These are phyloP conservation scores for Aulostomus chinensis DNA, from an alignment of 2,797 vertebrate genomes.

Conservation along the genomic window DNA sequence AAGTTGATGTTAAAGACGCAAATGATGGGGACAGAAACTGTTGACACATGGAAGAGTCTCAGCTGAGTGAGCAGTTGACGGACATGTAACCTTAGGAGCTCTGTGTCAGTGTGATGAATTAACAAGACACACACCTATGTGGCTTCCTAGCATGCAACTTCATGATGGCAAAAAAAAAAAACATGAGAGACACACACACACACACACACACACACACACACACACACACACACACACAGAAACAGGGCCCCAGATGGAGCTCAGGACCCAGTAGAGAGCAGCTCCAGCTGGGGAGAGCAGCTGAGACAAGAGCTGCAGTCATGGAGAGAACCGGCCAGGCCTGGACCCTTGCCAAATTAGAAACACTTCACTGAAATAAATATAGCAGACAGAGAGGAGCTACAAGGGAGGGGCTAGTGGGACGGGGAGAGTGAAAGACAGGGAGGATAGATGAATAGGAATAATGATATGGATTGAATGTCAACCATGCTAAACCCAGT, in stretches of 20 bases:
- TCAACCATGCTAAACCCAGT: slow-evolving; percentile 57
- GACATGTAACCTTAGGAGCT: slow-evolving; percentile 52
- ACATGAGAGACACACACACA: no score
- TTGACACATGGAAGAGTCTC: slow-evolving; percentile 48
- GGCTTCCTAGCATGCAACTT: slow-evolving; percentile 41
- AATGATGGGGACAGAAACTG: slow-evolving; percentile 29
- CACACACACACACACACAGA: slow-evolving; percentile 22
- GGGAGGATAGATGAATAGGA: slow-evolving; percentile 39
- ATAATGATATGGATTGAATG: slow-evolving; percentile 63
- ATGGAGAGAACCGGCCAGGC: slow-evolving; percentile 77
- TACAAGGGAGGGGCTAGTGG: slow-evolving; percentile 33
- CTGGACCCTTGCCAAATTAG: slow-evolving; percentile 81
- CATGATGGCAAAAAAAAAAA: slow-evolving; percentile 46
- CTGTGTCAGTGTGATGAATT: slow-evolving; percentile 40
- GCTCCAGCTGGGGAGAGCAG: slow-evolving; percentile 84
- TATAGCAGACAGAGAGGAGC: slow-evolving; percentile 72
- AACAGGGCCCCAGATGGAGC: slow-evolving; percentile 81
- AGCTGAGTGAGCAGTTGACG: slow-evolving; percentile 45
- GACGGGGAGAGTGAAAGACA: slow-evolving; percentile 16
- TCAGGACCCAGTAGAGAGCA: slow-evolving; percentile 76
- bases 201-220: slow-evolving; percentile 16
- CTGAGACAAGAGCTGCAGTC: slow-evolving; percentile 84
- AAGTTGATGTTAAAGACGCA: slow-evolving; percentile 32
- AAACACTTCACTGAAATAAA: slow-evolving; percentile 84
- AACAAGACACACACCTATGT: slow-evolving; percentile 52